Base-by-base conservation (phyloP, 2,797 vertebrate species). In the Galago senegalensis region DNA sequence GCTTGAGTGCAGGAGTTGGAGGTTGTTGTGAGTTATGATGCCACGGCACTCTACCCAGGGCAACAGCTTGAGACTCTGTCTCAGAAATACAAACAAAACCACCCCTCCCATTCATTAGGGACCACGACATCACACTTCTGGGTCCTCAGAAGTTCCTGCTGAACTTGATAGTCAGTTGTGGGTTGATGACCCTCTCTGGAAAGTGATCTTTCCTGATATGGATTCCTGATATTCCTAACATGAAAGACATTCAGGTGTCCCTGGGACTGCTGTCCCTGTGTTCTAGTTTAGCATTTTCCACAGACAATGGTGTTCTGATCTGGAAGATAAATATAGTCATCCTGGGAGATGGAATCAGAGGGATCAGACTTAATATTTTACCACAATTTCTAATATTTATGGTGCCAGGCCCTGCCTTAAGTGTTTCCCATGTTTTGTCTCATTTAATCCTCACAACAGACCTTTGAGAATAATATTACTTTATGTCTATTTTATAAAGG, bases 321-420 rank as follows among this genome's bases (percentile, higher is more conserved):
- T 92, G 21, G 43, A 37, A 83, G 43, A 87, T 60, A 83, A 92
- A 37, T 37, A 13, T 80, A n/a, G 29, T 86, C 37, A 25, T 25
- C 40, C 70, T 86, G 86, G 73, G 83, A 72, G 27, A 43, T 84
- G 80, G 65, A 89, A 92, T 67, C 20, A 60, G 75, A 73, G 20
- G 46, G 16, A 43, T 10, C 60, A 53, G 40, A 58, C 29, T 65
- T 75, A n/a, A 43, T 25, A 29, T 16, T 58, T 21, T 13, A 16
- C 46, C 58, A 40, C 34, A 37, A 17, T 94, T 90, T 85, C 80
- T 96, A 87, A 34, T 43, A 81, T 72, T 91, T 67, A 86, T n/a
- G 31, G 49, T 69, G 17, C 37, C 27, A 34, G 16, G 7, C 3
- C 23, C 73, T 91, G 25, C 10, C 29, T 53, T 87, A 77, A 92